Conservation (phyloP, 1,140 invertebrate genomes). For the Drosophila mauritiana region DNA sequence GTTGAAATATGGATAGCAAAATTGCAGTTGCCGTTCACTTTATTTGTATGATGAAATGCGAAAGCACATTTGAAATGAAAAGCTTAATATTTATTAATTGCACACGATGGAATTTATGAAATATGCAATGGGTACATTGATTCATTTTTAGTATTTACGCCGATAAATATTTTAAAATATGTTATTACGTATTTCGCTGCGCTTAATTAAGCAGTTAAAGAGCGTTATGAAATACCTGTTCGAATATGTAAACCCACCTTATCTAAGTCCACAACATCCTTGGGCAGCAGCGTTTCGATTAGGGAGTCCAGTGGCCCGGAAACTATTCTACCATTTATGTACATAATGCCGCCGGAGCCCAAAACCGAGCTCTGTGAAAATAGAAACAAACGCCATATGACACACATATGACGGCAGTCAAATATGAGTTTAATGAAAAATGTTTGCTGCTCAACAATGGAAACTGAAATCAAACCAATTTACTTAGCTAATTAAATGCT, state of each 20-base stretch:
- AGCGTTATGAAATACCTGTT: too few relatives aligned
- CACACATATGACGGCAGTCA: not conserved
- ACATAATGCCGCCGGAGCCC: slow-evolving; percentile 79
- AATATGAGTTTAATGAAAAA: slow-evolving; percentile 17
- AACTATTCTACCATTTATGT: slow-evolving; percentile 81
- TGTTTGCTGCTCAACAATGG: not conserved
- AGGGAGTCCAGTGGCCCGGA: slow-evolving; percentile 80
- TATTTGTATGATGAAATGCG: not conserved
- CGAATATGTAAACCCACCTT: slow-evolving; percentile 57
- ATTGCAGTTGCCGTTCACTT: not conserved
- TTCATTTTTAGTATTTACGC: not conserved
- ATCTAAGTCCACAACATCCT: slow-evolving; percentile 76
- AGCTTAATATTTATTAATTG: not conserved
- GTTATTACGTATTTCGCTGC: too few relatives aligned
- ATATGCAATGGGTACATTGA: not conserved
- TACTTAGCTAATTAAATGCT: slow-evolving; percentile 35
- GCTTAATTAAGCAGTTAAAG: too few relatives aligned
- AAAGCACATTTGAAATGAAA: not conserved
- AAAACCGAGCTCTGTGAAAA: slow-evolving; percentile 71
- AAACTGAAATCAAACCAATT: slow-evolving; percentile 41
- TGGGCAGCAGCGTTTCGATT: slow-evolving; percentile 73
- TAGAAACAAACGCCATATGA: slow-evolving; percentile 4
- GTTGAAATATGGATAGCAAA: not conserved
- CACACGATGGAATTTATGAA: not conserved
- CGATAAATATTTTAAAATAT: not conserved